These are phyloP conservation scores for Tipula helvola DNA, from an alignment of 2,888 invertebrate species.

Conservation along the genomic window DNA sequence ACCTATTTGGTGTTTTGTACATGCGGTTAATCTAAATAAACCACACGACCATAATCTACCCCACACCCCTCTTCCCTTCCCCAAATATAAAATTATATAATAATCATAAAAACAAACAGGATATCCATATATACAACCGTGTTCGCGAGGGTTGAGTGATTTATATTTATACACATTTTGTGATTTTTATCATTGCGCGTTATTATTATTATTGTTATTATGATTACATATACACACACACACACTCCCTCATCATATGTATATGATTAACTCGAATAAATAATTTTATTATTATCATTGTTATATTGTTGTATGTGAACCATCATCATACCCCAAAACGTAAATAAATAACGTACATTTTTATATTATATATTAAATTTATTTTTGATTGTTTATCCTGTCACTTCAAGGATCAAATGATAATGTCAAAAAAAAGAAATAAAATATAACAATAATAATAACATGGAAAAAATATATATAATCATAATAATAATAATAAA, in stretches of 20 bases:
- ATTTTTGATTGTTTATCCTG: background rate
- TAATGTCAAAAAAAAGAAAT: background rate
- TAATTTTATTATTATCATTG: conserved; percentile 4
- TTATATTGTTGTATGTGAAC: background rate
- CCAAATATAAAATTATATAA: background rate
- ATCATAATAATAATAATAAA: background rate
- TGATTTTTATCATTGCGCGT: background rate
- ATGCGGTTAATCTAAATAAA: background rate
- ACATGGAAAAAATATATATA: background rate
- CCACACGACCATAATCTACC: background rate
- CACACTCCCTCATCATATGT: background rate
- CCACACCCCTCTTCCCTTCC: background rate
- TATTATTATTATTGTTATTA: background rate
- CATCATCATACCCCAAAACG: background rate
- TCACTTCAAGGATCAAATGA: conserved; percentile 4
- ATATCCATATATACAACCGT: background rate
- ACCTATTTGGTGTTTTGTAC: background rate
- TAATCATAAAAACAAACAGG: background rate
- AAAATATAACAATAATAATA: background rate
- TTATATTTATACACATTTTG: background rate
- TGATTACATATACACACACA: background rate
- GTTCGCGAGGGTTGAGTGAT: background rate
- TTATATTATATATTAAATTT: background rate
- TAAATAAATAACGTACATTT: background rate
- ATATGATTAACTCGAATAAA: background rate